Percentiles rank a stretch among this genome's conserved stretches.
Conservation (phyloP, 2,113 vertebrate species). For the Vidua chalybeata region DNA sequence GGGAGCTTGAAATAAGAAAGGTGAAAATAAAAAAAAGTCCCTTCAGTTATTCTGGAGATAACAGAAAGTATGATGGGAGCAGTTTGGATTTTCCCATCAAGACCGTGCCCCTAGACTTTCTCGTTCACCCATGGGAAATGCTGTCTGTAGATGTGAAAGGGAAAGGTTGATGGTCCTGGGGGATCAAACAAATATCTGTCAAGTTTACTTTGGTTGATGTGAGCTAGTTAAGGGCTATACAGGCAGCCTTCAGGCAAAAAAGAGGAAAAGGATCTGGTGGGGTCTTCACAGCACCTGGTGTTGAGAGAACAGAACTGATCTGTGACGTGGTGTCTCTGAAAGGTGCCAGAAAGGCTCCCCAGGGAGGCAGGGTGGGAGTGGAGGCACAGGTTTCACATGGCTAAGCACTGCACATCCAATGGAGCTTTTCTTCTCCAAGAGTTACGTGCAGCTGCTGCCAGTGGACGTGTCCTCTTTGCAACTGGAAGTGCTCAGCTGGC, state of each 20-base stretch:
- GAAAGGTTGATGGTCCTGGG: background rate
- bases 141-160: background rate
- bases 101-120: rapidly evolving
- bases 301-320: background rate
- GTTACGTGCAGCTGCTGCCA: background rate
- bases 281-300: background rate
- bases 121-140: rapidly evolving
- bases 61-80: background rate
- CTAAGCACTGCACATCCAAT: rapidly evolving
- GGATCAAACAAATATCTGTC: background rate
- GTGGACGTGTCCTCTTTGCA: background rate
- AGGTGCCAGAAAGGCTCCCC: background rate
- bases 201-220: background rate
- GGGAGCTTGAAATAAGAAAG: background rate
- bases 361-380: rapidly evolving
- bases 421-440: background rate
- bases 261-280: background rate
- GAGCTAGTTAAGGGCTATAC: background rate
- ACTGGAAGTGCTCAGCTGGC: background rate
- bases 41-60: background rate
- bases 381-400: too few species aligned
- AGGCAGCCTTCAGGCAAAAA: background rate
- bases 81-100: background rate
- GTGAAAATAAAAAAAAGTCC: background rate
- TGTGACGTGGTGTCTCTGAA: background rate